Evolutionary conservation across 2,113 vertebrate genomes (phyloP), one percentile per base, ranked within the genome.

Genomic region (Hippopotamus amphibius): DNA sequence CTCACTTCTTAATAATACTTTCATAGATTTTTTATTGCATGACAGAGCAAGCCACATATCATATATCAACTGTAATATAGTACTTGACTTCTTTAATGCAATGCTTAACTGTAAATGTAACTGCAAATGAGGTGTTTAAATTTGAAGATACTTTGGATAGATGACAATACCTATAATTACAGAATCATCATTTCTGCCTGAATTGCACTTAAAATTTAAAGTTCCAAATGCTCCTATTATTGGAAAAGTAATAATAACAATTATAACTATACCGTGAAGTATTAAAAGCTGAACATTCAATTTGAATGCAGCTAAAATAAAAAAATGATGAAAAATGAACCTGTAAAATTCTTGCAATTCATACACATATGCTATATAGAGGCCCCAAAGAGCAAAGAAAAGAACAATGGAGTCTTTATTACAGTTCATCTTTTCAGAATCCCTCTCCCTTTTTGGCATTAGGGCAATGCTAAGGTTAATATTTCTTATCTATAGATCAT

Each of bases 181-280:
- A 48, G 28, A 97, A 96, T 93, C 92, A 96, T 96, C 82, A 95
- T 66, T 96, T 94, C 96, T 96, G 77, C 87, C 88, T 95, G 81
- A 93, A 95, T 87, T 87, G 8, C 71, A 95, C 93, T 93, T 66
- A 90, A 93, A 97, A 95, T 96, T 89, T 95, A 93, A 84, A 95
- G 48, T 89, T 97, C 68, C 80, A 93, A 97, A 50, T 74, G 53
- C 80, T 95, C 61, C 71, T 28, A 87, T 82, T 95, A 95, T 95
- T 98, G 95, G 81, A 57, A 95, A 96, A 95, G 96, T 91, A 96
- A 93, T n/a, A 94, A 97, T 93, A 96, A 97, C 95, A 97, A 97
- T 90, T 63, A 59, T 92, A 97, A 93, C 83, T 76, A 6, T n/a
- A 94, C 76, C 84, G 82, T 91, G 91, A 95, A 83, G 22, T 91